Percentiles rank a stretch among this genome's conserved stretches.
These are phyloP conservation scores for Brachionus calyciflorus DNA, from an alignment of 1,140 invertebrate genomes.

Conservation along the genomic window DNA sequence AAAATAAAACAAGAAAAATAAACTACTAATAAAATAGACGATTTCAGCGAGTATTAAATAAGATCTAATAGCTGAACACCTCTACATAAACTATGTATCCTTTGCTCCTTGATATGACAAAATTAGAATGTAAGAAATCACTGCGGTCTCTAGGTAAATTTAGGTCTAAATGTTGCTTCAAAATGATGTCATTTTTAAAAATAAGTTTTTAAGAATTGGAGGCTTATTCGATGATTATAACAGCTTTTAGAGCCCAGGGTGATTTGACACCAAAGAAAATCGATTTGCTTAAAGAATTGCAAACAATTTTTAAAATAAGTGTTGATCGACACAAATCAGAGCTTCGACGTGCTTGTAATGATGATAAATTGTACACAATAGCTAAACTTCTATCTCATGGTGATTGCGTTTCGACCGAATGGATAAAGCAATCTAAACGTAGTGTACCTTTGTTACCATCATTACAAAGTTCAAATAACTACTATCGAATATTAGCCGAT, in stretches of 20 bases:
- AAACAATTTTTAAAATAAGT: conserved; percentile 70
- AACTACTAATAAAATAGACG: too few relatives aligned
- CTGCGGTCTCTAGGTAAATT: conserved; percentile 74
- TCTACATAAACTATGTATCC: too few relatives aligned
- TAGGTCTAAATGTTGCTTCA: conserved; percentile 49
- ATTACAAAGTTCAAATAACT: not conserved
- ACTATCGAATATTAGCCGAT: conserved; percentile 23
- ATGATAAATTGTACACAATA: conserved; percentile 80
- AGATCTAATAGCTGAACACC: too few relatives aligned
- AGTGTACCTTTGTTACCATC: conserved; percentile 6
- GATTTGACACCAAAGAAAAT: conserved; percentile 77
- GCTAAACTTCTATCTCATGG: conserved; percentile 60
- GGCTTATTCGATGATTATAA: conserved; percentile 81
- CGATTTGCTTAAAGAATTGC: conserved; percentile 76
- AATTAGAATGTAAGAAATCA: conserved; percentile 79
- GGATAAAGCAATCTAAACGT: conserved; percentile 10
- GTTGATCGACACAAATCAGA: conserved; percentile 84
- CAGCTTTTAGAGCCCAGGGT: conserved; percentile 84
- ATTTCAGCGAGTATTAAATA: too few relatives aligned
- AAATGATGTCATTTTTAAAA: conserved; percentile 49
- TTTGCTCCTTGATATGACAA: conserved; percentile 70
- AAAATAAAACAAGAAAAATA: too few relatives aligned
- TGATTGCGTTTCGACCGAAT: conserved; percentile 12
- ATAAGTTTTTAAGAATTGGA: conserved; percentile 77
- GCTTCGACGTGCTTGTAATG: conserved; percentile 80